phyloP scores from a whole-genome alignment of 2,888 invertebrate species.

The Linyphia triangularis region DNA sequence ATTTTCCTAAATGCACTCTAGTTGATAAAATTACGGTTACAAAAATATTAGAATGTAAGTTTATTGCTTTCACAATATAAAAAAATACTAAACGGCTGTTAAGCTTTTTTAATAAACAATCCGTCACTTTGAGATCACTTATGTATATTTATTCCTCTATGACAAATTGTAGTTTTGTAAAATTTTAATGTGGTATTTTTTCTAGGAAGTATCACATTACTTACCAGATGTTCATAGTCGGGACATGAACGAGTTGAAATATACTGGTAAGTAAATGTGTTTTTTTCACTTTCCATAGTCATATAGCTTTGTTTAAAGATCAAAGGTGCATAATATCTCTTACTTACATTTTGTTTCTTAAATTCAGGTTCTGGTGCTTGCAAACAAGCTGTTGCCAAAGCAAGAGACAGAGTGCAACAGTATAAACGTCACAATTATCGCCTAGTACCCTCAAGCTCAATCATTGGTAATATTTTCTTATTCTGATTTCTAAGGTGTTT shows the following conservation, averaged over 20 bases:
- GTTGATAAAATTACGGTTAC: too few species aligned
- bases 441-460: conserved; percentile 75
- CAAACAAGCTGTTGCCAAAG: conserved; percentile 79
- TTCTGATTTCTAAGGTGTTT: too few species aligned
- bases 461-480: conserved; percentile 65
- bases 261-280: conserved; percentile 80
- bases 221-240: conserved; percentile 81
- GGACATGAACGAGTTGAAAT: conserved; percentile 81
- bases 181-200: conserved; percentile 7
- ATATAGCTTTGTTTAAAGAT: not conserved
- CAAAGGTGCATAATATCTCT: not conserved
- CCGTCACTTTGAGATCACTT: too few species aligned
- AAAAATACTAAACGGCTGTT: too few species aligned
- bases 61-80: too few species aligned
- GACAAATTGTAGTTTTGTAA: too few species aligned
- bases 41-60: too few species aligned
- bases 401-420: conserved; percentile 79
- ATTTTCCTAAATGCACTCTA: too few species aligned
- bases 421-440: conserved; percentile 77
- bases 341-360: not conserved
- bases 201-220: conserved; percentile 80
- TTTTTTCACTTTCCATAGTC: not conserved
- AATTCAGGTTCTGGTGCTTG: conserved; percentile 79
- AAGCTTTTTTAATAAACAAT: too few species aligned
- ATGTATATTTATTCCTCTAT: too few species aligned